Evolutionary conservation across 2,888 invertebrate species (phyloP).

Genomic region (Sarcophaga caerulescens): DNA sequence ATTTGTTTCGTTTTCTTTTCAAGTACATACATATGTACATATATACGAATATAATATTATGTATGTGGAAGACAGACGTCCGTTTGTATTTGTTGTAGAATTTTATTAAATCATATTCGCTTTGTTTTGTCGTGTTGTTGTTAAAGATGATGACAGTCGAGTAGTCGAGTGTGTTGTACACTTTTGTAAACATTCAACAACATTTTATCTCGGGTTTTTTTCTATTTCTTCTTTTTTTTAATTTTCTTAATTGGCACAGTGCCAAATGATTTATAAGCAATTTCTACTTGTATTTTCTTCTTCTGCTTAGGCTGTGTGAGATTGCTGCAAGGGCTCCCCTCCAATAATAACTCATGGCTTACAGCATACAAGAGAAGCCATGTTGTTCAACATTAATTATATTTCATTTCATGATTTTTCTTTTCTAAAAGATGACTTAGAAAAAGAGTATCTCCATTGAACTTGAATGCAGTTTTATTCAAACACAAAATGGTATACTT

Average conservation of each 20-base stretch:
- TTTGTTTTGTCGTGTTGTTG: conserved; percentile 21
- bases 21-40: no score
- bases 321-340: conserved; percentile 5
- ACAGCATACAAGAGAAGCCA: conserved; percentile 19
- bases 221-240: not conserved
- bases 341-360: conserved; percentile 26
- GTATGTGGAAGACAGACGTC: not conserved
- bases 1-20: no score
- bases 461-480: conserved; percentile 20
- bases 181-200: conserved; percentile 20
- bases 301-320: conserved; percentile 18
- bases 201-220: not conserved
- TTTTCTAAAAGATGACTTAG: conserved; percentile 20
- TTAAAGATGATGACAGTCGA: conserved; percentile 36
- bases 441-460: conserved; percentile 16
- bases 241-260: conserved; percentile 55
- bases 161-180: conserved; percentile 5
- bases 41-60: not conserved
- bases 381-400: conserved; percentile 35
- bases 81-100: conserved; percentile 36
- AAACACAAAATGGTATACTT: conserved; percentile 7
- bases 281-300: not conserved
- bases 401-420: not conserved
- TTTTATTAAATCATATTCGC: conserved; percentile 53
- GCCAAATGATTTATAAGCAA: conserved; percentile 59